phyloP scores from a whole-genome alignment of 2,888 invertebrate genomes.

The Stenolophus ochropezus region DNA sequence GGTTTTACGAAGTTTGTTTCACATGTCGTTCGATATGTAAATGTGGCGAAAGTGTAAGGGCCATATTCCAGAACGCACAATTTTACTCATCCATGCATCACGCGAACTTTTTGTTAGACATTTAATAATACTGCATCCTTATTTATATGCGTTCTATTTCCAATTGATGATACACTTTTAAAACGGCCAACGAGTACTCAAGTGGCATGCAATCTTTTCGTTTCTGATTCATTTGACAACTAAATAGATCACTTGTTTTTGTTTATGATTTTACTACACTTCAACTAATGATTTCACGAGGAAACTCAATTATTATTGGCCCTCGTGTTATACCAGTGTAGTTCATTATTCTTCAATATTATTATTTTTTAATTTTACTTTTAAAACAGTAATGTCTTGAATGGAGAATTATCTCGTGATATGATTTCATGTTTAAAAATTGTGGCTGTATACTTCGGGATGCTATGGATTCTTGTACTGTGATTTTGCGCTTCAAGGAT shows the following conservation, averaged over 20 bases:
- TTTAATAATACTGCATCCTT: background rate
- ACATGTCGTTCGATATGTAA: slow-evolving; percentile 54
- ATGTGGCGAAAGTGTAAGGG: slow-evolving; percentile 6
- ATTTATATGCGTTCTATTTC: background rate
- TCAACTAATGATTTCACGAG: slow-evolving; percentile 21
- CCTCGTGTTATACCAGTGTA: slow-evolving; percentile 19
- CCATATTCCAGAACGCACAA: background rate
- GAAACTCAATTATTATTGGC: slow-evolving; percentile 22
- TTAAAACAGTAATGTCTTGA: too few species aligned
- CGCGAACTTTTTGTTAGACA: slow-evolving; percentile 31
- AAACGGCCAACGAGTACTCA: background rate
- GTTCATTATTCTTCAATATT: background rate
- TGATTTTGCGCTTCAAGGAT: slow-evolving; percentile 44
- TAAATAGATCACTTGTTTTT: slow-evolving; percentile 66
- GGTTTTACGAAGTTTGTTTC: slow-evolving; percentile 50
- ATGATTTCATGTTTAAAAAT: too few species aligned
- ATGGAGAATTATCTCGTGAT: too few species aligned
- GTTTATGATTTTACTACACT: slow-evolving; percentile 36
- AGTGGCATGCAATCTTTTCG: slow-evolving; percentile 49
- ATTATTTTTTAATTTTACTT: too few species aligned
- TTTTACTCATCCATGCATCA: background rate
- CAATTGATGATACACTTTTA: background rate
- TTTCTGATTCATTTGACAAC: slow-evolving; percentile 68
- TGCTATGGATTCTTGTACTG: background rate
- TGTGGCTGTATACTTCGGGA: background rate